A percentile compares a stretch with the other conserved stretches of the same genome.
These are phyloP conservation scores for Heterochromis multidens DNA, from an alignment of 2,113 vertebrate genomes.

Conservation along the genomic window DNA sequence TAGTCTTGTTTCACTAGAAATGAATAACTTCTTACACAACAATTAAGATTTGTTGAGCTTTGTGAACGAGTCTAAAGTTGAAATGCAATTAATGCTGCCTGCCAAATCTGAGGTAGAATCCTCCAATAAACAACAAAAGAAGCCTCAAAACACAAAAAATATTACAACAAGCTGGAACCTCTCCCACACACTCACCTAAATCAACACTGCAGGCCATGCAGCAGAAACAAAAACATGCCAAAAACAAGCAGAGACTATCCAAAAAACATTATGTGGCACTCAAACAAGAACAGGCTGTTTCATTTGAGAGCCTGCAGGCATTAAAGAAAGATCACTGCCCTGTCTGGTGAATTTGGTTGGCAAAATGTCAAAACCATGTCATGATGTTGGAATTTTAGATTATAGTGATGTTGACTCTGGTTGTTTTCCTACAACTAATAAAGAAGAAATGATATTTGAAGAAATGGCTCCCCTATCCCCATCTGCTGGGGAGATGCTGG, in stretches of 20 bases:
- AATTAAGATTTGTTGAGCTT: background rate
- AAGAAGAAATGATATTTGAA: background rate
- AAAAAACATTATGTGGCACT: slow-evolving; percentile 4
- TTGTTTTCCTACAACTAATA: background rate
- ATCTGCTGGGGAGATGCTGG: too few species aligned
- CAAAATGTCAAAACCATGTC: background rate
- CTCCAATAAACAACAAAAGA: background rate
- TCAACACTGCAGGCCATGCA: background rate
- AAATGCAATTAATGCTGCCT: background rate
- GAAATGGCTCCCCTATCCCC: background rate
- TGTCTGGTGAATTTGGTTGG: background rate
- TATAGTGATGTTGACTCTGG: background rate
- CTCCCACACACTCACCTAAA: background rate
- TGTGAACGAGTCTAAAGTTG: background rate
- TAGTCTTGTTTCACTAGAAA: background rate
- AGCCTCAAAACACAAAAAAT: background rate
- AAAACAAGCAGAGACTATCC: slow-evolving; percentile 7
- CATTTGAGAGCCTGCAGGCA: background rate
- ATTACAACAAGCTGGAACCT: slow-evolving; percentile 43
- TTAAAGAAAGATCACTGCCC: background rate
- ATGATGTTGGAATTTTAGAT: background rate
- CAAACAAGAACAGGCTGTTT: background rate
- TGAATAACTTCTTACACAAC: background rate
- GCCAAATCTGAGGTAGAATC: background rate
- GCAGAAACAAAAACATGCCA: background rate